Percentiles rank a stretch among this genome's conserved stretches.
phyloP scores from a whole-genome alignment of 53 echinoderm and acorn worm genomes.

The Holothuria scabra region DNA sequence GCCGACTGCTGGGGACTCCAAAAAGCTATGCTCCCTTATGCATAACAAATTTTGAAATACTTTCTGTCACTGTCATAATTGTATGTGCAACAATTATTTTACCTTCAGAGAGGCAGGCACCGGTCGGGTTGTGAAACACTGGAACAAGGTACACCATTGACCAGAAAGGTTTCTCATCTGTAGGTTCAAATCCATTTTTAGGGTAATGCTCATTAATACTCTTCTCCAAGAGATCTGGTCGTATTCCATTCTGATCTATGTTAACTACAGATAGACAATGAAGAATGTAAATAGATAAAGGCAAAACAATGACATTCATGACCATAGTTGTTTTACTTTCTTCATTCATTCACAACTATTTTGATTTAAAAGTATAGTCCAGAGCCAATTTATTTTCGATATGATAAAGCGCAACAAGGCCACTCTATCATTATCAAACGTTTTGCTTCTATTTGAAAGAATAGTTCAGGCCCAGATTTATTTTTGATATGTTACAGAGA shows the following conservation, averaged over 20 bases:
- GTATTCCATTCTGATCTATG: slow-evolving; percentile 69
- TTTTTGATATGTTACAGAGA: too few species aligned
- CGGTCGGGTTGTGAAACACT: slow-evolving; percentile 80
- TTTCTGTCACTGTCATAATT: background rate
- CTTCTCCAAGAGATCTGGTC: slow-evolving; percentile 58
- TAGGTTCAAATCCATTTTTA: slow-evolving; percentile 24
- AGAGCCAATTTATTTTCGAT: too few species aligned
- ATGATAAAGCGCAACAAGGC: too few species aligned
- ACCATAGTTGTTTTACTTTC: too few species aligned
- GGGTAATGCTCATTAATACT: slow-evolving; percentile 54
- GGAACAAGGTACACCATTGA: slow-evolving; percentile 74
- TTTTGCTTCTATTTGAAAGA: too few species aligned
- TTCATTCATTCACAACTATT: too few species aligned
- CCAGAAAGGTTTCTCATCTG: slow-evolving; percentile 57
- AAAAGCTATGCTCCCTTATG: too few species aligned
- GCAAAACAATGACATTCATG: too few species aligned
- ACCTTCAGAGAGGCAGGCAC: slow-evolving; percentile 75
- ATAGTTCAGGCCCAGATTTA: too few species aligned
- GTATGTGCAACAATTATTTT: background rate
- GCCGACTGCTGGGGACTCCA: too few species aligned
- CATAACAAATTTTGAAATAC: background rate
- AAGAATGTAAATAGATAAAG: background rate
- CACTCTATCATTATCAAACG: too few species aligned
- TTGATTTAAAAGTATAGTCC: too few species aligned
- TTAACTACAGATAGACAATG: slow-evolving; percentile 53